A percentile compares a stretch with the other conserved stretches of the same genome.
Evolutionary conservation across 2,888 invertebrate genomes (phyloP).

Genomic region (Himalopsyche anomala): DNA sequence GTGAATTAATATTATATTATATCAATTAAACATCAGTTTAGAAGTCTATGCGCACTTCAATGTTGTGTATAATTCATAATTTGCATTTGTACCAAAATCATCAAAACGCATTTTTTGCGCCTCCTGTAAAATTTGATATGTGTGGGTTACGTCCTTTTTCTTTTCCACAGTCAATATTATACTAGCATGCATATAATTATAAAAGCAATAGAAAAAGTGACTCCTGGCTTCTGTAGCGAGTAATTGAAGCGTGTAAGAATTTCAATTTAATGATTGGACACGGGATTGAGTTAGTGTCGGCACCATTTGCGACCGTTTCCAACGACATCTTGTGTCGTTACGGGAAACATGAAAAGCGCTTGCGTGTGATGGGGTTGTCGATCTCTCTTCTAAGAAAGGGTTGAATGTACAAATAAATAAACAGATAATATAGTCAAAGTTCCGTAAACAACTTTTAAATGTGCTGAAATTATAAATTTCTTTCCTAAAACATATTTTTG

Average conservation of each 20-base stretch:
- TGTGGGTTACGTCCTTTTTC: too few relatives aligned
- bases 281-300: slow-evolving; percentile 44
- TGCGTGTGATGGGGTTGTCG: background rate
- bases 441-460: background rate
- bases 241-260: slow-evolving; percentile 40
- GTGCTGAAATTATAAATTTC: background rate
- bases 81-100: too few relatives aligned
- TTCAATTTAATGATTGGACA: slow-evolving; percentile 51
- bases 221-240: background rate
- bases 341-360: background rate
- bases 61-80: too few relatives aligned
- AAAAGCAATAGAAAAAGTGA: too few relatives aligned
- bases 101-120: too few relatives aligned
- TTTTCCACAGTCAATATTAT: too few relatives aligned
- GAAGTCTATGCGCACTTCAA: too few relatives aligned
- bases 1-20: too few relatives aligned
- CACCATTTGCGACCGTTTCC: slow-evolving; percentile 32
- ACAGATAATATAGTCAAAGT: background rate
- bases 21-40: too few relatives aligned
- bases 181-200: too few relatives aligned
- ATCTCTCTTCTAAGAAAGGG: background rate
- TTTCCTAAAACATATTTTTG: too few relatives aligned
- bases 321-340: slow-evolving; percentile 44
- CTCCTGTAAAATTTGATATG: too few relatives aligned
- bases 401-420: background rate